Percentiles rank a stretch among this genome's conserved stretches.
These are phyloP conservation scores for Tauraco erythrolophus DNA, from an alignment of 2,113 vertebrate genomes.

Conservation along the genomic window DNA sequence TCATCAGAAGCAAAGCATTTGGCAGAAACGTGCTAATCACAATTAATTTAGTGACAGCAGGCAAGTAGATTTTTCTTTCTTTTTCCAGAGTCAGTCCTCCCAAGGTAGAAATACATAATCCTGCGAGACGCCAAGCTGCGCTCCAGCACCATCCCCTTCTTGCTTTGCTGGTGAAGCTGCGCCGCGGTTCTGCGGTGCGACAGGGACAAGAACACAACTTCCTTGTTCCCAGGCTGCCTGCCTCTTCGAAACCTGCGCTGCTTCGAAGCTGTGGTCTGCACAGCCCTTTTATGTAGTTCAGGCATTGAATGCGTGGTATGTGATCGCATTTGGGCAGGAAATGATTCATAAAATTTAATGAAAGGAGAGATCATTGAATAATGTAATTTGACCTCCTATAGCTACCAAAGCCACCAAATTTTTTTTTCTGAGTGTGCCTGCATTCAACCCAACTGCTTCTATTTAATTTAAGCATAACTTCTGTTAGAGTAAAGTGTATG, in stretches of 20 bases:
- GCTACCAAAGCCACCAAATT: neutral
- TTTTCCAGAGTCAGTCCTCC: neutral
- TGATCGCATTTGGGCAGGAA: conserved; percentile 10
- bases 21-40: neutral
- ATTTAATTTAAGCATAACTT: neutral
- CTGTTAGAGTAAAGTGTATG: neutral
- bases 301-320: neutral
- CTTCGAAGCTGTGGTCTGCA: neutral
- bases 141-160: neutral
- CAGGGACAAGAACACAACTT: neutral
- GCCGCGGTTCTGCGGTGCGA: fast-evolving
- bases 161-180: neutral
- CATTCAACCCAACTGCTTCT: neutral
- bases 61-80: no score
- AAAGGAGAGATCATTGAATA: conserved; percentile 33
- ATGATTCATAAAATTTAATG: conserved; percentile 57
- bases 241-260: fast-evolving
- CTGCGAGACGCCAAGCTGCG: neutral
- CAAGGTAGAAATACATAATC: neutral
- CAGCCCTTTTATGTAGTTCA: neutral
- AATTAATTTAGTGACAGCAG: neutral
- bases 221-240: neutral
- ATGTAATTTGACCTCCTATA: conserved; percentile 30
- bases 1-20: neutral
- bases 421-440: neutral